These are phyloP conservation scores for Dolichallabes microphthalmus DNA, from an alignment of 2,113 vertebrate genomes.

Conservation along the genomic window DNA sequence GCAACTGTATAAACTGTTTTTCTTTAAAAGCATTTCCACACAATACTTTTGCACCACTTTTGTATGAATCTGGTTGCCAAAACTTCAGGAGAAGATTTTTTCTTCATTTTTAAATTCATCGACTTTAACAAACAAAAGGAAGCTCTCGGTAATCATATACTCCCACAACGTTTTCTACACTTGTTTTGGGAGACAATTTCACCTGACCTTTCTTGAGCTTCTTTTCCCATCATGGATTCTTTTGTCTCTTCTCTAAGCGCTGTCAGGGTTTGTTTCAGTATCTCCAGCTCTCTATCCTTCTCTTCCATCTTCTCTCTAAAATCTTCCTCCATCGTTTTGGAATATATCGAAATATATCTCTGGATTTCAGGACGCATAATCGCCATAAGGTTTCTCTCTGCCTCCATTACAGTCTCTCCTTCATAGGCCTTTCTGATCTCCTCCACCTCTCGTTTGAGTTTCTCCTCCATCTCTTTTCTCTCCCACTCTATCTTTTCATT, in stretches of 20 bases:
- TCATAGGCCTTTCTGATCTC: constrained; percentile 4
- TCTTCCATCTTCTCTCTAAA: constrained; percentile 10
- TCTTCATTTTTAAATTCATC: not conserved
- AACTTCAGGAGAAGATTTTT: not conserved
- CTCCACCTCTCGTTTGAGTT: not conserved
- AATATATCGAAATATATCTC: not conserved
- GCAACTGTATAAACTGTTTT: not conserved
- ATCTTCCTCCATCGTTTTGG: constrained; percentile 14
- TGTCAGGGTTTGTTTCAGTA: not conserved
- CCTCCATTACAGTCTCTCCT: not conserved
- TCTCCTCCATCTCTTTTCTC: constrained; percentile 8
- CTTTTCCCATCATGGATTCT: not conserved
- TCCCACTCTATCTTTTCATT: constrained; percentile 16
- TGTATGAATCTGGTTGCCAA: not conserved
- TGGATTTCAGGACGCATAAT: not conserved
- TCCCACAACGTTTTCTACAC: not conserved
- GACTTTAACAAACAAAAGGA: not conserved
- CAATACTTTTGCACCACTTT: not conserved
- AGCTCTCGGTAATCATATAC: not conserved
- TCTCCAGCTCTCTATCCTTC: constrained; percentile 20
- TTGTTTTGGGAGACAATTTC: not conserved
- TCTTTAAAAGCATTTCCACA: not conserved
- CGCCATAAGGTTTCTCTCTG: not conserved
- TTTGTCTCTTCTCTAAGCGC: not conserved
- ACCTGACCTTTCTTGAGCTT: not conserved